phyloP scores from a whole-genome alignment of 2,888 invertebrate species.

The Mimachlamys varia region DNA sequence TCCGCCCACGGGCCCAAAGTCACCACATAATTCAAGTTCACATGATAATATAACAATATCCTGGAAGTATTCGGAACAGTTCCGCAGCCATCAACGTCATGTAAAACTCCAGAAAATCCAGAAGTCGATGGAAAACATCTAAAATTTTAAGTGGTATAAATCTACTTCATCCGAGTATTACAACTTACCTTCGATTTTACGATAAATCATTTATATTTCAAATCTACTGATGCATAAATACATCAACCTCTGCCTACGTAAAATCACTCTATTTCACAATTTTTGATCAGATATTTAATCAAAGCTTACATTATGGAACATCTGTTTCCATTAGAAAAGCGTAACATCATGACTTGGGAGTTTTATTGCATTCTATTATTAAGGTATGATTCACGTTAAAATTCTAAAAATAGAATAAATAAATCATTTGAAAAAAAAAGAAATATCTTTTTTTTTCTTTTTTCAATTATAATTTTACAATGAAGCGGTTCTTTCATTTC shows the following conservation, averaged over 20 bases:
- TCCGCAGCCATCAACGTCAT: too few species aligned
- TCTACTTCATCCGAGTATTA: background rate
- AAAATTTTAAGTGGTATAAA: background rate
- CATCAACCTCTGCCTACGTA: background rate
- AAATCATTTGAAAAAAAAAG: background rate
- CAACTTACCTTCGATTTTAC: background rate
- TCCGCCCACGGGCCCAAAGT: background rate
- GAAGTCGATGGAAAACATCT: too few species aligned
- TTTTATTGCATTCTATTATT: background rate
- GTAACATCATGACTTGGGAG: background rate
- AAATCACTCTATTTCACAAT: background rate
- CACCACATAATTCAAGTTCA: background rate
- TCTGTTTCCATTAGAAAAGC: background rate
- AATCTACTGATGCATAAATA: background rate
- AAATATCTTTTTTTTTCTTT: background rate
- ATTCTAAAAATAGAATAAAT: background rate
- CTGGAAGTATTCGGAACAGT: too few species aligned
- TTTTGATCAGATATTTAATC: constrained; percentile 17
- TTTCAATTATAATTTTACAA: too few species aligned
- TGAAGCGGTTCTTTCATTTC: background rate
- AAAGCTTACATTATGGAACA: background rate
- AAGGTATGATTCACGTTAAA: background rate
- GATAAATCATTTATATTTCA: background rate
- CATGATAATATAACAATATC: background rate
- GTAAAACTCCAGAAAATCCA: too few species aligned